Evolutionary conservation across 2,888 invertebrate species (phyloP).

Genomic region (Hypomecis punctinalis): DNA sequence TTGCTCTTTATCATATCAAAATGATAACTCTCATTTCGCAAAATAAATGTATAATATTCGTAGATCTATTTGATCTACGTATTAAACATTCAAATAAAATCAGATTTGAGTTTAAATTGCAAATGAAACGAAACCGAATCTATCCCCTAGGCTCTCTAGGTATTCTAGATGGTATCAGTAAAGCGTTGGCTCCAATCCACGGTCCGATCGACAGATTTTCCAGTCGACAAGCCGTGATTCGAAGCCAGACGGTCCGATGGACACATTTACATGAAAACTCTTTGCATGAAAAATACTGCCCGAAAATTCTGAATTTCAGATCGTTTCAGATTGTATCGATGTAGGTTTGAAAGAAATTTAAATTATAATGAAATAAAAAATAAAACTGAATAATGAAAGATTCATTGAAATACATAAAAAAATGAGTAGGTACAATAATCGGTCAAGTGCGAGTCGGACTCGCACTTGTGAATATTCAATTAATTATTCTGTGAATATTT

Average conservation of each 20-base stretch:
- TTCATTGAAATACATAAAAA: too few species aligned
- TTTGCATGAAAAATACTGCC: neutral
- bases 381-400: too few species aligned
- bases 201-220: neutral
- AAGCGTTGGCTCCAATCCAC: neutral
- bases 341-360: neutral
- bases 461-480: too few species aligned
- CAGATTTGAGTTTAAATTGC: neutral
- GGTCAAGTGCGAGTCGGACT: too few species aligned
- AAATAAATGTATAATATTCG: too few species aligned
- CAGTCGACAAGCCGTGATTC: conserved; percentile 1
- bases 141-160: neutral
- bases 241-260: neutral
- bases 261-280: conserved; percentile 2
- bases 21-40: too few species aligned
- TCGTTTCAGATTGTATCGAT: neutral
- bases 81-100: too few species aligned
- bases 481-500: too few species aligned
- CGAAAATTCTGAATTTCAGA: neutral
- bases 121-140: neutral
- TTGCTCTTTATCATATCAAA: too few species aligned
- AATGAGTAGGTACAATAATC: too few species aligned
- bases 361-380: too few species aligned
- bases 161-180: conserved; percentile 1
- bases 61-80: too few species aligned